Conservation (phyloP, 2,797 vertebrate genomes). For the Anabacerthia variegaticeps region DNA sequence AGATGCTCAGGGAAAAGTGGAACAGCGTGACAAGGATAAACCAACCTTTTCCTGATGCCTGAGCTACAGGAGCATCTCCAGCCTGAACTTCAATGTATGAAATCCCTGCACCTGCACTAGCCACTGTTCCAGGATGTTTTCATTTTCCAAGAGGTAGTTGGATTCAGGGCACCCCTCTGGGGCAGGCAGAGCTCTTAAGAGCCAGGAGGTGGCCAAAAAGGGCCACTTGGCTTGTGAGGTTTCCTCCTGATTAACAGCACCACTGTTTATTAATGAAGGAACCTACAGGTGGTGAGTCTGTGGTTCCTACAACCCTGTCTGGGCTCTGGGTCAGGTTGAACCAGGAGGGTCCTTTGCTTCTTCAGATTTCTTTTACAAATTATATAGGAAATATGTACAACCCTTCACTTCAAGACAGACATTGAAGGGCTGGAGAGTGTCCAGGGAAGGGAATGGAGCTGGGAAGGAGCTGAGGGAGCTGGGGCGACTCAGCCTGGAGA, state of each 20-base stretch:
- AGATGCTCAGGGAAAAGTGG: not conserved
- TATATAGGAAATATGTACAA: not conserved
- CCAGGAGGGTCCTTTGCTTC: not conserved
- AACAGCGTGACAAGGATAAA: not conserved
- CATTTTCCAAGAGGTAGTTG: not conserved
- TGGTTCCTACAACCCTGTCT: not conserved
- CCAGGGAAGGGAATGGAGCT: rapidly evolving
- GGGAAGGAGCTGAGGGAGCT: not conserved
- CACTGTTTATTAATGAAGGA: rapidly evolving
- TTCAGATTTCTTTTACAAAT: not conserved
- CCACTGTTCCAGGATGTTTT: not conserved
- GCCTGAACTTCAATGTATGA: not conserved
- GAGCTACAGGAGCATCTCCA: not conserved
- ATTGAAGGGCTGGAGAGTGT: rapidly evolving
- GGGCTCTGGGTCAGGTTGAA: not conserved
- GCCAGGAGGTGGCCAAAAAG: not conserved
- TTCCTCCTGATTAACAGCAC: not conserved
- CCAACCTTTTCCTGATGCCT: not conserved
- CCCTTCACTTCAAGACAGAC: not conserved
- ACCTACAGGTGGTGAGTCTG: not conserved
- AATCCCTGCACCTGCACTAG: not conserved
- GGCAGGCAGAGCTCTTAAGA: not conserved
- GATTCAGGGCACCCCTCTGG: not conserved
- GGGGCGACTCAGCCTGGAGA: not conserved
- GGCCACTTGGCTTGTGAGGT: not conserved